A percentile compares a stretch with the other conserved stretches of the same genome.
These are phyloP conservation scores for Coranthus polyacanthus DNA, from an alignment of 2,797 vertebrate genomes.

Conservation along the genomic window DNA sequence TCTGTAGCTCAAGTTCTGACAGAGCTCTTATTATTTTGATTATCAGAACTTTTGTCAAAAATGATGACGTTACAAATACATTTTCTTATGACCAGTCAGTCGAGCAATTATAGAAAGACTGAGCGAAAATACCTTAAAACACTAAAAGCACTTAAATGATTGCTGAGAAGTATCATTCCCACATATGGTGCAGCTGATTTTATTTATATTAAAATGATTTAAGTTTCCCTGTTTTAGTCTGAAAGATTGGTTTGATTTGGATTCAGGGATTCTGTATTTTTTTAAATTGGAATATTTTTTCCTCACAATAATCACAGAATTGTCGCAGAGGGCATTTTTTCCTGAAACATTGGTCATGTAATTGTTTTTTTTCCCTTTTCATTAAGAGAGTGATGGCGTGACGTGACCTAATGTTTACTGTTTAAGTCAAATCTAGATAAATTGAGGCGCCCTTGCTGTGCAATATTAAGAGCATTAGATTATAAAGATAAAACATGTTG, in stretches of 20 bases:
- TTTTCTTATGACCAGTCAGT: not conserved
- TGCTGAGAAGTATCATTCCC: conserved; percentile 1
- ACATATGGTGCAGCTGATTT: conserved; percentile 15
- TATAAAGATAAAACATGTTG: too few species aligned
- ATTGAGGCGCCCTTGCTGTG: not conserved
- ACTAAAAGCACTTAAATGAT: conserved; percentile 18
- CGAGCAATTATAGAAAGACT: not conserved
- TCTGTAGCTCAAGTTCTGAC: too few species aligned
- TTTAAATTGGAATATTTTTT: conserved; percentile 14
- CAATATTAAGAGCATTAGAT: conserved; percentile 15
- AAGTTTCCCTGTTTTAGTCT: conserved; percentile 26
- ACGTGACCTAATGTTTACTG: not conserved
- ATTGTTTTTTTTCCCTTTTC: too few species aligned
- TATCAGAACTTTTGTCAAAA: conserved; percentile 44
- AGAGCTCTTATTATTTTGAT: conserved; percentile 57
- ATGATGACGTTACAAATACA: conserved; percentile 15
- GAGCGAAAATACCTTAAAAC: conserved; percentile 4
- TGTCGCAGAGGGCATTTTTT: not conserved
- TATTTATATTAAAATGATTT: conserved; percentile 10
- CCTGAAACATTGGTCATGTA: too few species aligned
- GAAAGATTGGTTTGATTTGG: conserved; percentile 31
- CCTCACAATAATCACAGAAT: conserved; percentile 3
- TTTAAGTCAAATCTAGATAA: not conserved
- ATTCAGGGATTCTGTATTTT: conserved; percentile 20
- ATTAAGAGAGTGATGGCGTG: not conserved